A percentile compares a stretch with the other conserved stretches of the same genome.
Evolutionary conservation across 2,113 vertebrate genomes (phyloP).

Genomic region (Nannobrachium achirus): DNA sequence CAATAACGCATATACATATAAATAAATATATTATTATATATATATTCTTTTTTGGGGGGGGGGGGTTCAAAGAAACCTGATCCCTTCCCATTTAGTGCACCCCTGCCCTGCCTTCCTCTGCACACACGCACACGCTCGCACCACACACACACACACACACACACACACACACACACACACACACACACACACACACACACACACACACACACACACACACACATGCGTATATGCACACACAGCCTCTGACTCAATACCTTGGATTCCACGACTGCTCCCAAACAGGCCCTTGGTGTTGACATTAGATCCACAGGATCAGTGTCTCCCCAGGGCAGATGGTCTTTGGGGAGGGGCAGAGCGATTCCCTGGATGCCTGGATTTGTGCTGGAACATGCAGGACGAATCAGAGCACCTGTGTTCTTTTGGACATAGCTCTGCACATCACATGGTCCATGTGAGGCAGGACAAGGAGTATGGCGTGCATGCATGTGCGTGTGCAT

Average conservation of each 20-base stretch:
- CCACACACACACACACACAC: conserved; percentile 13
- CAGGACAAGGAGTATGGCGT: conserved; percentile 2
- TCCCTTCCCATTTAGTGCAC: conserved; percentile 1
- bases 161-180: not conserved
- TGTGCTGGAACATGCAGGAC: conserved; percentile 75
- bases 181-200: not conserved
- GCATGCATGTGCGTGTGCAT: not conserved
- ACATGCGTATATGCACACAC: conserved; percentile 10
- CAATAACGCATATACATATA: no score
- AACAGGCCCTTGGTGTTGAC: conserved; percentile 70
- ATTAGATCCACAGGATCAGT: conserved; percentile 71
- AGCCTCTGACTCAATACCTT: conserved; percentile 56
- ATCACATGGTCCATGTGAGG: conserved; percentile 58
- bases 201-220: not conserved
- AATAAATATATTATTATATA: no score
- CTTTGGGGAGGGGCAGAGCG: conserved; percentile 52
- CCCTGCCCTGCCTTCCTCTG: conserved; percentile 10
- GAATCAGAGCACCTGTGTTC: conserved; percentile 79
- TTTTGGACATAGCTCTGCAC: conserved; percentile 69
- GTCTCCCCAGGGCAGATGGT: conserved; percentile 69
- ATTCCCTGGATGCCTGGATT: conserved; percentile 71
- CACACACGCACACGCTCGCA: not conserved
- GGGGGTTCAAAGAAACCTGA: conserved; percentile 19
- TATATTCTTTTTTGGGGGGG: no score
- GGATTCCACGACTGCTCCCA: conserved; percentile 63